Conservation (phyloP, 2,113 vertebrate genomes). For the Chaetodon auriga region DNA sequence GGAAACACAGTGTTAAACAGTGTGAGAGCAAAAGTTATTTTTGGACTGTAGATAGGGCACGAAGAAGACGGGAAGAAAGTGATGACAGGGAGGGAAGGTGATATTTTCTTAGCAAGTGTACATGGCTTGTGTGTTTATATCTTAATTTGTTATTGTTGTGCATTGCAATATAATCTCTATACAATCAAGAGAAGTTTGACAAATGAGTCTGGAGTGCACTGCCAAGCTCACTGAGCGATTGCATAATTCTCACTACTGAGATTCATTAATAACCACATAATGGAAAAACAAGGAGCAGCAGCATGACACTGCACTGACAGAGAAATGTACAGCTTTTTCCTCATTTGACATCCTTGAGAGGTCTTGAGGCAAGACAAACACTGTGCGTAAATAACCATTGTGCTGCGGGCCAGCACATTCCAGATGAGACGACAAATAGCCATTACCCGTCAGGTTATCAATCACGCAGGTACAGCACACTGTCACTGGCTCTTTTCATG, state of each 20-base stretch:
- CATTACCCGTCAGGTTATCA: slow-evolving; percentile 61
- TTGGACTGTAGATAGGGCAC: slow-evolving; percentile 5
- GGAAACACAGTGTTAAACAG: slow-evolving; percentile 46
- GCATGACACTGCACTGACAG: not conserved
- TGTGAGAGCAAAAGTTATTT: slow-evolving; percentile 27
- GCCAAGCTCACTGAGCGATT: slow-evolving; percentile 34
- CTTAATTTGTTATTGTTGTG: slow-evolving; percentile 61
- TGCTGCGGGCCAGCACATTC: slow-evolving; percentile 64
- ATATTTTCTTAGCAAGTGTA: slow-evolving; percentile 27
- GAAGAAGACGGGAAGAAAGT: not conserved
- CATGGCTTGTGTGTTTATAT: slow-evolving; percentile 38
- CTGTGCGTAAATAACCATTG: slow-evolving; percentile 52
- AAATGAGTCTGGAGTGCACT: slow-evolving; percentile 53
- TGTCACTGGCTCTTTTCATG: slow-evolving; percentile 69
- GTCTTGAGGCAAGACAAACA: slow-evolving; percentile 56
- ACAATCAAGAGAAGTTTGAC: slow-evolving; percentile 50
- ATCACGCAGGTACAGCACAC: slow-evolving; percentile 67
- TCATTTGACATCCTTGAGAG: slow-evolving; percentile 25
- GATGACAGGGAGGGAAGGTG: slow-evolving; percentile 3
- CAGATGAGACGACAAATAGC: slow-evolving; percentile 70
- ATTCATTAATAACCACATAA: slow-evolving; percentile 34
- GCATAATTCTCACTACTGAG: slow-evolving; percentile 44
- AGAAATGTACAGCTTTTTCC: slow-evolving; percentile 17
- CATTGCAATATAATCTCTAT: slow-evolving; percentile 59
- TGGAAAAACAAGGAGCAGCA: slow-evolving; percentile 45